Conservation (phyloP, 1,140 invertebrate species). For the Lepidurus apus region DNA sequence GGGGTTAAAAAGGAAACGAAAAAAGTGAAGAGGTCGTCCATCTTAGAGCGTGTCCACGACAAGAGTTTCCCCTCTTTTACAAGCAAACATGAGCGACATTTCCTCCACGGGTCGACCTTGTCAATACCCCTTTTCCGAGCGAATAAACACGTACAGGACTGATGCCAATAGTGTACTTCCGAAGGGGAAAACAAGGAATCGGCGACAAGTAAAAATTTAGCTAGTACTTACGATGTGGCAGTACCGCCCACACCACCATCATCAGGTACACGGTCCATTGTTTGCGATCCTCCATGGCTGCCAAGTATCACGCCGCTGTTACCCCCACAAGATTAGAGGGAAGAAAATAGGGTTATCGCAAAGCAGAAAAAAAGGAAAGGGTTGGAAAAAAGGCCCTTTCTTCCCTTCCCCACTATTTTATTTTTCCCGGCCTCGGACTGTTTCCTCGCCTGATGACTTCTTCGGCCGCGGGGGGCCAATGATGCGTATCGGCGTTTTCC, state of each 20-base stretch:
- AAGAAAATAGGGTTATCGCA: background rate
- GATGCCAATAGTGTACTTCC: background rate
- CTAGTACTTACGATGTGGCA: constrained; percentile 8
- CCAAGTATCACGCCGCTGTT: background rate
- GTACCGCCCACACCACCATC: background rate
- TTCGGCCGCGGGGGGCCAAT: background rate
- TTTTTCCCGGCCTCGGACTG: background rate
- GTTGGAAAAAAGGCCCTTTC: too few species aligned
- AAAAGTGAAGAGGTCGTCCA: too few species aligned
- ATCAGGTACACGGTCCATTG: constrained; percentile 17
- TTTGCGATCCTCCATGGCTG: constrained; percentile 18
- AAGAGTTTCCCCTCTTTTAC: too few species aligned
- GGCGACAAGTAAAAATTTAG: background rate
- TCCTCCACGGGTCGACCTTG: too few species aligned
- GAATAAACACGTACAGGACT: too few species aligned
- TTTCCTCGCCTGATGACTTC: background rate
- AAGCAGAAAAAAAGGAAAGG: background rate
- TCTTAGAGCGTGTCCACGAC: too few species aligned
- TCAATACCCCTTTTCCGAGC: too few species aligned
- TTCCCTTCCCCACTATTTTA: too few species aligned
- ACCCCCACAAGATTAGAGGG: background rate
- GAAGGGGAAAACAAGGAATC: background rate
- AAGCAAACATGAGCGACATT: too few species aligned
- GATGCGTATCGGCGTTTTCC: constrained; percentile 12
- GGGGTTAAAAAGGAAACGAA: too few species aligned